Base-by-base conservation (phyloP, 2,113 vertebrate genomes). In the Delphinus delphis region DNA sequence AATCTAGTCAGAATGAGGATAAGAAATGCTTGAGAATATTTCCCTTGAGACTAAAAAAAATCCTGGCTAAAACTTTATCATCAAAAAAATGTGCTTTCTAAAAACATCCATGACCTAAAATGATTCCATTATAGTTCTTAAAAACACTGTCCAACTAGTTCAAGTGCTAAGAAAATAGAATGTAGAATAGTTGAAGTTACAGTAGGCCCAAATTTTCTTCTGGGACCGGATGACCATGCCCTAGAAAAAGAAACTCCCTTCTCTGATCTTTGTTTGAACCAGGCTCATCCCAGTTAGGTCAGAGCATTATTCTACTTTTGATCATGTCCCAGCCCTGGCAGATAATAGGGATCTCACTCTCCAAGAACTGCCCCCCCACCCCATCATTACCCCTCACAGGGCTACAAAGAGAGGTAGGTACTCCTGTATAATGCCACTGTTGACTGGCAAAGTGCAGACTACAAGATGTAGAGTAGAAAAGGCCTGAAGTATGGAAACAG, bases 31-130 rank as follows among this genome's bases (percentile, higher is more conserved):
- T 87, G 81, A 96, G 62, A 95, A 70, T 70, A 77, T 88, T 95
- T 96, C 74, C 87, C 80, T 92, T 74, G 73, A 93, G 84, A 93
- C 88, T 55, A n/a, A 88, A 92, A 89, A 93, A 96, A 87, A 47
- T 41, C 50, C 58, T 80, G 55, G 63, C 62, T 89, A 87, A 91
- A 90, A 84, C 38, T 83, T 95, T 90, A 96, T 87, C 84, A 95
- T 83, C 14, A 65, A 94, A 91, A 95, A 96, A 74, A 50, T 36
- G 81, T 95, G 55, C 53, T 77, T 92, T 91, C 82, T 86, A 83
- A 95, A 97, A 97, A 83, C 36, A 85, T 92, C 50, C 15, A 91
- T 88, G 67, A 88, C 82, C 41, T 84, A 92, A 93, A 90, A 93
- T 92, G 55, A 96, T 95, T 88, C 55, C 17, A 20, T 74, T 96